Evolutionary conservation across 2,113 vertebrate genomes (phyloP).

Genomic region (Lophius piscatorius): DNA sequence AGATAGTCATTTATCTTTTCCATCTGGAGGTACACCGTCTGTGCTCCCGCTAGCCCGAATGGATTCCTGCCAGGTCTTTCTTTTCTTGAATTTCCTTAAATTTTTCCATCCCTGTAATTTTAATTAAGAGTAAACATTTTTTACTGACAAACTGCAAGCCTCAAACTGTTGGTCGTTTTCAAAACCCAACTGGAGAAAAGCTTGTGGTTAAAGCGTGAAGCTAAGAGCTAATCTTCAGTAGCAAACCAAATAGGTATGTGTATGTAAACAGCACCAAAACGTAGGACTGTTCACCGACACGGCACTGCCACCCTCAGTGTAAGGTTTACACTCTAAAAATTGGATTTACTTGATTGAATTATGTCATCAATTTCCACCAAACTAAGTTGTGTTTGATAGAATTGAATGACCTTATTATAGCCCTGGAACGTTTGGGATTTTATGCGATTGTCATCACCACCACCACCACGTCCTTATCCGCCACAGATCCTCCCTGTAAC

Average conservation of each 20-base stretch:
- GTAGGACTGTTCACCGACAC: no score
- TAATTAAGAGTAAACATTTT: conserved; percentile 5
- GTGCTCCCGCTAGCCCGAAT: conserved; percentile 19
- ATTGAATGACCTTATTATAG: no score
- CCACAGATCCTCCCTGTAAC: no score
- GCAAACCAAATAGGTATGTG: not conserved
- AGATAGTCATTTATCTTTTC: conserved; percentile 40
- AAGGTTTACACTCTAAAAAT: no score
- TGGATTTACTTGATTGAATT: no score
- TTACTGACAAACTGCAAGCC: not conserved
- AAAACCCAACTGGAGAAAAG: not conserved
- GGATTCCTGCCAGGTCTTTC: conserved; percentile 29
- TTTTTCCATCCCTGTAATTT: conserved; percentile 15
- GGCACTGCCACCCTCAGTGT: no score
- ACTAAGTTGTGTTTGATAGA: no score
- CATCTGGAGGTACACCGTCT: conserved; percentile 29
- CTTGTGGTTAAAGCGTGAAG: not conserved
- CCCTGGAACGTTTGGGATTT: no score
- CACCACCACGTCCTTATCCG: no score
- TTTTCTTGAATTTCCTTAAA: conserved; percentile 3
- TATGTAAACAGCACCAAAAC: no score
- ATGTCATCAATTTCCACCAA: no score
- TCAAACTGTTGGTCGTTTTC: not conserved
- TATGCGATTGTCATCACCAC: no score
- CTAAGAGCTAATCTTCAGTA: not conserved